A percentile compares a stretch with the other conserved stretches of the same genome.
These are phyloP conservation scores for Pithys albifrons DNA, from an alignment of 2,113 vertebrate species.

Conservation along the genomic window DNA sequence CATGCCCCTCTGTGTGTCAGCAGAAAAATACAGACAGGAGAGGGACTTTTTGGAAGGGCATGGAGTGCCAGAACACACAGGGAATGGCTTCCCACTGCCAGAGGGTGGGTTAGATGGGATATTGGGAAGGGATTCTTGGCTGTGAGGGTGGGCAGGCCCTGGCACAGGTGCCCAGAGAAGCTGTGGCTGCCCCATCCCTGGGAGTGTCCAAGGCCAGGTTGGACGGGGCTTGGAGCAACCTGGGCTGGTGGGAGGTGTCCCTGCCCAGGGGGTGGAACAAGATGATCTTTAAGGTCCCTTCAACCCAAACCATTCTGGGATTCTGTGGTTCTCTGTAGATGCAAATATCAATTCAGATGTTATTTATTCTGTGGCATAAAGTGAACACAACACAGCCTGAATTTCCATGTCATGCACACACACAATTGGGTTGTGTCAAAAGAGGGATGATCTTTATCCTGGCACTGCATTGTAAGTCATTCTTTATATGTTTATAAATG, in stretches of 20 bases:
- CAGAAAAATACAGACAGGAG: not conserved
- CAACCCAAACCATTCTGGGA: not conserved
- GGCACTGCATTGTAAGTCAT: accelerated
- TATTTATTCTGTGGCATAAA: not conserved
- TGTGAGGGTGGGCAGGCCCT: accelerated
- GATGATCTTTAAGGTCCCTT: not conserved
- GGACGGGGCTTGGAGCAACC: accelerated
- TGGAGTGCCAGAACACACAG: not conserved
- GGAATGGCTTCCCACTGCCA: not conserved
- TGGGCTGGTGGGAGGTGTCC: accelerated
- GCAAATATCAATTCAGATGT: not conserved
- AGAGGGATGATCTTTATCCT: not conserved
- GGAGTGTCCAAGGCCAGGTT: accelerated
- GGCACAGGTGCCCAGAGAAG: not conserved
- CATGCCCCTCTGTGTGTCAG: accelerated
- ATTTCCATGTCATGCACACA: accelerated
- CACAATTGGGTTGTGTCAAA: not conserved
- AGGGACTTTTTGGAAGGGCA: too few species aligned
- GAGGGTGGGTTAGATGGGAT: not conserved
- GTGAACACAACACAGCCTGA: accelerated
- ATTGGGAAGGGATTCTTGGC: not conserved
- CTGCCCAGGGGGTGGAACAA: not conserved
- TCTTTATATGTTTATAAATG: accelerated
- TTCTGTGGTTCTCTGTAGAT: accelerated
- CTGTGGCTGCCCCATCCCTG: not conserved